Conservation (phyloP, 2,797 vertebrate genomes). For the Xiphophorus birchmanni region DNA sequence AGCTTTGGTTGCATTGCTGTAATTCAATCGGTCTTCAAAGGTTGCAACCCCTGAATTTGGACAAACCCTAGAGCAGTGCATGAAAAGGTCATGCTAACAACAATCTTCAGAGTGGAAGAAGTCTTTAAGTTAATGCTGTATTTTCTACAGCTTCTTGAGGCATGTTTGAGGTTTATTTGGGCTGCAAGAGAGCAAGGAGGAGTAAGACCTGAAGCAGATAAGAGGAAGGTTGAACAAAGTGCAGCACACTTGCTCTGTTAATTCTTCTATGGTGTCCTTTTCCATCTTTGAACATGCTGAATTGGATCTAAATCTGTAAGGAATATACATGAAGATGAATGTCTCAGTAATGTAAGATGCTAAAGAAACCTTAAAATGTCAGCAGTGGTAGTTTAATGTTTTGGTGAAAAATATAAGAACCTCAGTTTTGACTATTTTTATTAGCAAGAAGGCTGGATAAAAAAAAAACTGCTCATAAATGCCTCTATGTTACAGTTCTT, state of each 20-base stretch:
- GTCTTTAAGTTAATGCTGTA: neutral
- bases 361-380: neutral
- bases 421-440: neutral
- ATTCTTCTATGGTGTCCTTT: neutral
- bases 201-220: neutral
- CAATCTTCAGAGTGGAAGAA: neutral
- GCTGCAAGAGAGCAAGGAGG: neutral
- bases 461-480: neutral
- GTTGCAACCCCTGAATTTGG: neutral
- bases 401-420: neutral
- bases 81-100: neutral
- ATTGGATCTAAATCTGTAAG: neutral
- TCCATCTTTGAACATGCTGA: neutral
- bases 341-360: neutral
- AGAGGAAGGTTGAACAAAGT: neutral
- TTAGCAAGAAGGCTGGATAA: neutral
- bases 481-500: neutral
- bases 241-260: neutral
- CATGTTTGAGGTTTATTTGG: neutral
- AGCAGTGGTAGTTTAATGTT: neutral
- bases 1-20: neutral
- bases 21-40: neutral
- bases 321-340: neutral
- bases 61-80: neutral
- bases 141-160: neutral